These are phyloP conservation scores for Heliconius ethilla DNA, from an alignment of 2,888 invertebrate species.

Conservation along the genomic window DNA sequence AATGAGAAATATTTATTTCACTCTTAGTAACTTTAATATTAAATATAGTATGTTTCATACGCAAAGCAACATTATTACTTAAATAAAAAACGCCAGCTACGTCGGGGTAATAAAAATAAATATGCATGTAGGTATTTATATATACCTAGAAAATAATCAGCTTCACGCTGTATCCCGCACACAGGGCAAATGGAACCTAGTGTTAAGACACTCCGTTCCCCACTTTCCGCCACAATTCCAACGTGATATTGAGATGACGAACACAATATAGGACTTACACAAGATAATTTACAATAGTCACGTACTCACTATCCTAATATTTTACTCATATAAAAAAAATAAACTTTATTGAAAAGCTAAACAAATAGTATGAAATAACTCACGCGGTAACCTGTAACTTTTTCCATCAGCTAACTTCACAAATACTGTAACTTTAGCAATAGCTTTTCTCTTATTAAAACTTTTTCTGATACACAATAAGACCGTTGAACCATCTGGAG, in stretches of 20 bases:
- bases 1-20: constrained; percentile 36
- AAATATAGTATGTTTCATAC: background rate
- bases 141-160: too few species aligned
- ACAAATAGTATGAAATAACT: constrained; percentile 46
- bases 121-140: too few species aligned
- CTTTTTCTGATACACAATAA: constrained; percentile 79
- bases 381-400: constrained; percentile 63
- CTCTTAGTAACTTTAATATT: background rate
- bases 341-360: too few species aligned
- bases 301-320: background rate
- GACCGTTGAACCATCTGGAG: constrained; percentile 81
- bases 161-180: too few species aligned
- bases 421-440: constrained; percentile 81
- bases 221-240: too few species aligned
- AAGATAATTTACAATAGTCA: too few species aligned
- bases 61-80: background rate
- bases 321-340: background rate
- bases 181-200: too few species aligned
- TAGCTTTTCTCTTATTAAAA: constrained; percentile 62
- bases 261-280: too few species aligned
- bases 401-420: constrained; percentile 71
- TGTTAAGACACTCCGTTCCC: too few species aligned
- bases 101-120: too few species aligned
- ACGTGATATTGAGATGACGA: too few species aligned
- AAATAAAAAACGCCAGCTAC: background rate